phyloP scores from a whole-genome alignment of 2,113 vertebrate species.

The Psophia crepitans region DNA sequence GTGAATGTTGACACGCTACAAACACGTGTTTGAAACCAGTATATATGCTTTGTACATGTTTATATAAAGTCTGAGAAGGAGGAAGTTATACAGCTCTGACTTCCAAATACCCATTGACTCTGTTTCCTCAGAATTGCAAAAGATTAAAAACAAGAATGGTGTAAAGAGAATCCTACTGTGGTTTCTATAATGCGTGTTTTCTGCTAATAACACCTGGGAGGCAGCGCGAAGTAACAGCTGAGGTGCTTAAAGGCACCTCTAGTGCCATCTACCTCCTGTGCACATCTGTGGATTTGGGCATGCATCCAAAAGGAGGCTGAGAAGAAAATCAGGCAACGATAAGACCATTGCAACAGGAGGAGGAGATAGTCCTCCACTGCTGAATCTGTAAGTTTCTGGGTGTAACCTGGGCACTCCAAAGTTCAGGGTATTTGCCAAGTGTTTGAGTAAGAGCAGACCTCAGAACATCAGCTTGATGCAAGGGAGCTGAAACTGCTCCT shows the following conservation, averaged over 20 bases:
- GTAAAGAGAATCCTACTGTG: constrained; percentile 45
- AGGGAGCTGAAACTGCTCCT: neutral
- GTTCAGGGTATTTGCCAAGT: neutral
- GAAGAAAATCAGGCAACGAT: constrained; percentile 62
- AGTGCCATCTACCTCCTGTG: constrained; percentile 77
- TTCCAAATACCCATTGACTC: neutral
- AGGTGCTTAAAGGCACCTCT: constrained; percentile 65
- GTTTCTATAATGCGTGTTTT: constrained; percentile 45
- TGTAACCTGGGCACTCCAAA: constrained; percentile 1
- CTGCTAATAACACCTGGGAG: constrained; percentile 62
- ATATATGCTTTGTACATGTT: neutral
- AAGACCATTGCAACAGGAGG: constrained; percentile 43
- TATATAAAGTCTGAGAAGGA: neutral
- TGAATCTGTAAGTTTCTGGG: constrained; percentile 34
- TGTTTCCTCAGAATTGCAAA: constrained; percentile 22
- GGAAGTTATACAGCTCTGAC: neutral
- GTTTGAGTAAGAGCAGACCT: neutral
- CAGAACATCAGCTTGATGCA: neutral
- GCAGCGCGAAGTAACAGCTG: constrained; percentile 66
- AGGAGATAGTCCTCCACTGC: constrained; percentile 46
- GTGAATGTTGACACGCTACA: neutral
- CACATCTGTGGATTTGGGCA: constrained; percentile 73
- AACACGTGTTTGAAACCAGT: neutral
- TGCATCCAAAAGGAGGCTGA: constrained; percentile 68
- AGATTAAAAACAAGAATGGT: constrained; percentile 34